A percentile compares a stretch with the other conserved stretches of the same genome.
Evolutionary conservation across 2,113 vertebrate species (phyloP).

Genomic region (Tragelaphus imberbis): DNA sequence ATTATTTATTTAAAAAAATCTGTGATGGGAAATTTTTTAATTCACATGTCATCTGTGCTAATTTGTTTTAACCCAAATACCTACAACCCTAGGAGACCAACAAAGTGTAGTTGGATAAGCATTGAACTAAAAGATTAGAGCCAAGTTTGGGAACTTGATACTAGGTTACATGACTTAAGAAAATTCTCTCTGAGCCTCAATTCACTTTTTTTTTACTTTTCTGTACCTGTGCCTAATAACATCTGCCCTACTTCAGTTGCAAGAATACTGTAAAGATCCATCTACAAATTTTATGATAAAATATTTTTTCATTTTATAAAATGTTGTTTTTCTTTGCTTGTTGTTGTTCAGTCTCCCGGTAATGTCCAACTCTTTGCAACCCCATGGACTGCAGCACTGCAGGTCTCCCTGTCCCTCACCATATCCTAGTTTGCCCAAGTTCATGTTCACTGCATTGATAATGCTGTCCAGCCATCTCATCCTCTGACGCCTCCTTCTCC

Average conservation of each 20-base stretch:
- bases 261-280: background rate
- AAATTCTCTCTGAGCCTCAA: background rate
- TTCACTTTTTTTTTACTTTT: background rate
- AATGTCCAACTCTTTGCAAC: background rate
- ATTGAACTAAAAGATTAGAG: background rate
- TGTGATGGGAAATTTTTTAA: background rate
- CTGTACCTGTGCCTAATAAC: background rate
- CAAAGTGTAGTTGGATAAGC: background rate
- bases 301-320: background rate
- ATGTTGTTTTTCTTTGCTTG: background rate
- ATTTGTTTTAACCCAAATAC: background rate
- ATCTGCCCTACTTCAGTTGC: background rate
- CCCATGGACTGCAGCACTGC: background rate
- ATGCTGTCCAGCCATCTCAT: background rate
- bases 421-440: background rate
- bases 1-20: background rate
- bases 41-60: background rate
- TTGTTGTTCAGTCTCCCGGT: background rate
- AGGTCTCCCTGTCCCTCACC: background rate
- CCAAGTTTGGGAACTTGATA: background rate
- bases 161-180: background rate
- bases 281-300: background rate
- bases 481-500: background rate
- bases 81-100: background rate
- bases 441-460: background rate